Evolutionary conservation across 2,888 invertebrate genomes (phyloP), one percentile per base, ranked within the genome.

Genomic region (Agrilus cyanescens): DNA sequence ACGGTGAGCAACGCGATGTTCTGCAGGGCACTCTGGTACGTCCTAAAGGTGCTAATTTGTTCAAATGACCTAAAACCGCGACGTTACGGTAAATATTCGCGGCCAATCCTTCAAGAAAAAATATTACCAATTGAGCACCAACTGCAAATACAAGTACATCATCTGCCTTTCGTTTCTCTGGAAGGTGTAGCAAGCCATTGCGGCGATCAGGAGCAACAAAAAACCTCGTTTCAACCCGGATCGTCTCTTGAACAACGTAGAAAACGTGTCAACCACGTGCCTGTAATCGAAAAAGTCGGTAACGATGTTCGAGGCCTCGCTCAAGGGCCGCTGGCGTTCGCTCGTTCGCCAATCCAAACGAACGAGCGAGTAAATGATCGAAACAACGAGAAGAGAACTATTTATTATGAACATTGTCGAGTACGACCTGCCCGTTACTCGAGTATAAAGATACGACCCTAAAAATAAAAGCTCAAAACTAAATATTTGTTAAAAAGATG

Each of bases 161-260:
- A 85, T 80, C 14, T 76, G 77, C 49, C 78, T 79, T 57, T 90
- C 89, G 59, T 89, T 89, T 58, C 87, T 73, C 62, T 87, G 86
- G 59, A 86, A 87, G 38, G 85, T 84, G 54, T 87, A 88, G 38
- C 85, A 69, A 1, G 76, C 78, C 85, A 87, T 85, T 13, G 81
- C 75, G 8, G 80, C 54, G 10, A 88, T 71, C n/a, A 87, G 62
- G 31, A 85, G 67, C 64, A 80, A 73, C 3, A 88, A 62, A 50
- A 78, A 82, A 29, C 73, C 57, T 48, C 84, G 72, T 8, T 76
- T 67, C 46, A 75, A 71, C 4, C 73, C 68, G 0, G 67, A 56
- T 10, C 88, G 70, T 36, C 64, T 70, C 54, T 76, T 82, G 0
- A 72, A 62, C 4, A 87, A 56, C 0, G 84, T 80, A 10, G 60